phyloP scores from a whole-genome alignment of 1,140 invertebrate genomes.

The Brachionus koreanus region DNA sequence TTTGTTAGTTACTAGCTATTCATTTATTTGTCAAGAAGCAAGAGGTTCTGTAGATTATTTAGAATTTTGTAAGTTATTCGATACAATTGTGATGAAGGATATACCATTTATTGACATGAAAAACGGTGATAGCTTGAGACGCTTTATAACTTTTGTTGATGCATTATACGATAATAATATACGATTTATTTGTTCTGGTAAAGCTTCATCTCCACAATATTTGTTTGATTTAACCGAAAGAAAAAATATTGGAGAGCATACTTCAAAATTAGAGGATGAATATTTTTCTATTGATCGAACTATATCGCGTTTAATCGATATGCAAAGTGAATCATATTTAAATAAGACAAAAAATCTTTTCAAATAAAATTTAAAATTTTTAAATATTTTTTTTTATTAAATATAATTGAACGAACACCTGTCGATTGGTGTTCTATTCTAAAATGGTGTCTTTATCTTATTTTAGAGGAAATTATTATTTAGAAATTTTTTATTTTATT shows the following conservation, averaged over 20 bases:
- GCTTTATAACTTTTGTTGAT: slow-evolving; percentile 95
- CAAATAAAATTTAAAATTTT: background rate
- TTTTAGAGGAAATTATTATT: too few species aligned
- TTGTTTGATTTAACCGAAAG: background rate
- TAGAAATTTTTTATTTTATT: too few species aligned
- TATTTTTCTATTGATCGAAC: slow-evolving; percentile 92
- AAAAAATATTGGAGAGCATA: background rate
- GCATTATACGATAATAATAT: slow-evolving; percentile 92
- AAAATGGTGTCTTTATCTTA: too few species aligned
- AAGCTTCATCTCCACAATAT: slow-evolving; percentile 11
- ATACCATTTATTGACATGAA: slow-evolving; percentile 74
- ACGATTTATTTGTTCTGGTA: slow-evolving; percentile 40
- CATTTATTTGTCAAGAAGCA: slow-evolving; percentile 57
- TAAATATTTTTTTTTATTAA: slow-evolving; percentile 40
- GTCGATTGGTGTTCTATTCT: background rate
- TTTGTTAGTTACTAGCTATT: slow-evolving; percentile 79
- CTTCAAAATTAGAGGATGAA: slow-evolving; percentile 67
- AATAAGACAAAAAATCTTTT: slow-evolving; percentile 10
- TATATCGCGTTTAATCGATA: slow-evolving; percentile 83
- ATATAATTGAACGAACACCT: background rate
- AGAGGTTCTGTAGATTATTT: slow-evolving; percentile 90
- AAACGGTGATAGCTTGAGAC: slow-evolving; percentile 75
- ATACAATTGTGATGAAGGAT: slow-evolving; percentile 85
- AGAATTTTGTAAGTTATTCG: slow-evolving; percentile 82
- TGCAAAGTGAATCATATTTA: slow-evolving; percentile 85